Base-by-base conservation (phyloP, 2,888 invertebrate species). In the Callimorpha dominula region DNA sequence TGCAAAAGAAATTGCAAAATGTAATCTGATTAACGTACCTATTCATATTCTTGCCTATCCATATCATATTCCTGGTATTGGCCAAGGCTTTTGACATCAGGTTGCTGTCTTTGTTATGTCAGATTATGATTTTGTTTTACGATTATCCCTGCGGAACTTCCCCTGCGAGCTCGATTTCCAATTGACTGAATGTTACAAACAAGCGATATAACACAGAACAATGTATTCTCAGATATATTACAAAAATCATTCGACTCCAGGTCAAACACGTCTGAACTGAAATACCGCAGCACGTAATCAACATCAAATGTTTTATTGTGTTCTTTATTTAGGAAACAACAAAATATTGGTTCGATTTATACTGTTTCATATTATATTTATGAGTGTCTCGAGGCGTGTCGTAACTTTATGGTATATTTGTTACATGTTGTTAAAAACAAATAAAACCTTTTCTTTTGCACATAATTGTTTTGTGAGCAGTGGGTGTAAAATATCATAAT, bases 211-310 rank as follows among this genome's bases (percentile, higher is more conserved):
- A 83, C 84, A 80, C 79, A 72, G 76, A 73, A 83, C 85, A 79
- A 87, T 88, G 87, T 88, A 88, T 86, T 83, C 86, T 84, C 84
- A 82, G 87, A 86, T 87, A 80, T 72, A 80, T 79, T 68, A 86
- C 87, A 86, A 87, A 87, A 79, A 83, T 81, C 78, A 86, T 88
- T 88, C 85, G 86, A 84, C 83, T 80, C 73, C 73, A 73, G 78
- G 77, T 79, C 72, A 72, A 75, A 72, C 74, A 71, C 69, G 67
- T 77, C 70, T 76, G 50, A 66, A 81, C 73, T 76, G 80, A 72
- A 77, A 77, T 52, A 63, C 63, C 62, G 68, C 70, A 78, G 68
- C 71, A 71, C 60, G 78, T 78, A 78, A 82, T 81, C 79, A 83
- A 79, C 82, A 83, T 82, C 80, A 81, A 82, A 81, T 65, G 72